Conservation (phyloP, 2,888 invertebrate genomes). For the Physocephala rufipes region DNA sequence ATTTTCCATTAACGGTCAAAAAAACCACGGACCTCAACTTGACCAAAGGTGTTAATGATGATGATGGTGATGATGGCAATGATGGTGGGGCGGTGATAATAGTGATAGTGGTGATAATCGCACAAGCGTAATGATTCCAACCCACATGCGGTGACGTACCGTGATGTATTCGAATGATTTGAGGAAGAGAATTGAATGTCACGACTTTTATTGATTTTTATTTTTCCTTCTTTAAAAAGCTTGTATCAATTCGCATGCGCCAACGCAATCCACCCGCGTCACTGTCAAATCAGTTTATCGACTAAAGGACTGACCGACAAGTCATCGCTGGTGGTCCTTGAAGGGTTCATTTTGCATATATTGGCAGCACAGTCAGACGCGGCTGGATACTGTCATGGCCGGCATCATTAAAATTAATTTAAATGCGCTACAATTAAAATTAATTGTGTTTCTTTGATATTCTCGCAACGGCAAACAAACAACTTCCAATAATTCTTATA, state of each 20-base stretch:
- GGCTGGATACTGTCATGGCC: background rate
- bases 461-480: too few relatives aligned
- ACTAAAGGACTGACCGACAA: slow-evolving; percentile 40
- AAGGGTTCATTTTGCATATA: slow-evolving; percentile 38
- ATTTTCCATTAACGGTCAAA: too few relatives aligned
- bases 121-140: slow-evolving; percentile 56
- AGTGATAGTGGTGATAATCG: slow-evolving; percentile 37
- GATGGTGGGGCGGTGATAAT: background rate
- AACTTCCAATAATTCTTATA: too few relatives aligned
- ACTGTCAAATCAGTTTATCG: too few relatives aligned
- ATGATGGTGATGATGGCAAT: background rate
- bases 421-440: slow-evolving; percentile 40
- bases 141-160: too few relatives aligned
- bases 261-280: too few relatives aligned
- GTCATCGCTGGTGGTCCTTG: slow-evolving; percentile 53
- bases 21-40: background rate
- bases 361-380: too few relatives aligned
- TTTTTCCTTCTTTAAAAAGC: background rate
- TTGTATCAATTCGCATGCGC: background rate
- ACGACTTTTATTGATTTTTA: background rate
- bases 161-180: too few relatives aligned
- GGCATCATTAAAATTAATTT: slow-evolving; percentile 41
- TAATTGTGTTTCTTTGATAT: background rate
- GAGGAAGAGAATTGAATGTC: too few relatives aligned
- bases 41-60: background rate